A percentile compares a stretch with the other conserved stretches of the same genome.
Conservation (phyloP, 2,888 invertebrate species). For the Baronia brevicornis region DNA sequence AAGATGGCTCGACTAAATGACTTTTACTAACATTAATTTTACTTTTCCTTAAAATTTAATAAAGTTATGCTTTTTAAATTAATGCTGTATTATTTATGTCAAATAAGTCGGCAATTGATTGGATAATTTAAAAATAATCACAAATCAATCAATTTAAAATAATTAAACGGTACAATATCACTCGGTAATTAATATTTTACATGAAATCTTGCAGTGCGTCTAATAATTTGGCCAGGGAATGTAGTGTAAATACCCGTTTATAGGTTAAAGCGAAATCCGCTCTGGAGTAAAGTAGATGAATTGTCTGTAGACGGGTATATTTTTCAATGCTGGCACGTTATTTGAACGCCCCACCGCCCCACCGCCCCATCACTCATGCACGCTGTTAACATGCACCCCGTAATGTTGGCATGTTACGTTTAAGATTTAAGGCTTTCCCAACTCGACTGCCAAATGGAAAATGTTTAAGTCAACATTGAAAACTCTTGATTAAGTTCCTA, state of each 20-base stretch:
- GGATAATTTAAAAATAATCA: too few relatives aligned
- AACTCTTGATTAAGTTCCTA: conserved; percentile 1
- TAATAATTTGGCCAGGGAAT: background rate
- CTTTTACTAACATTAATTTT: too few relatives aligned
- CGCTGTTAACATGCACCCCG: conserved; percentile 21
- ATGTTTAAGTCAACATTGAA: conserved; percentile 3
- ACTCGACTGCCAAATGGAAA: conserved; percentile 9
- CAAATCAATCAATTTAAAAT: too few relatives aligned
- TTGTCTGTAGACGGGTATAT: conserved; percentile 16
- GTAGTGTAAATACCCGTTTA: conserved; percentile 3
- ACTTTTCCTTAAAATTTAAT: too few relatives aligned
- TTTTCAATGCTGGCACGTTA: conserved; percentile 17
- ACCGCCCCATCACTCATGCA: conserved; percentile 21
- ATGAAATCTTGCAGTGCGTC: background rate
- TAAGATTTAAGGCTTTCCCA: conserved; percentile 20
- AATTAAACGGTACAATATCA: conserved; percentile 2
- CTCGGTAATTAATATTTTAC: background rate
- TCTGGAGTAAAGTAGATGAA: conserved; percentile 15
- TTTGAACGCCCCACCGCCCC: conserved; percentile 14
- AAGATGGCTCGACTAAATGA: too few relatives aligned
- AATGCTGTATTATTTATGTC: too few relatives aligned
- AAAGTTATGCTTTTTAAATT: too few relatives aligned
- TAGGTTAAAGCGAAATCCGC: conserved; percentile 1
- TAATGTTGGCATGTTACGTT: conserved; percentile 16
- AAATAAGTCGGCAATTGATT: too few relatives aligned